These are phyloP conservation scores for Lasaia peninsularis DNA, from an alignment of 1,140 invertebrate genomes.

Conservation along the genomic window DNA sequence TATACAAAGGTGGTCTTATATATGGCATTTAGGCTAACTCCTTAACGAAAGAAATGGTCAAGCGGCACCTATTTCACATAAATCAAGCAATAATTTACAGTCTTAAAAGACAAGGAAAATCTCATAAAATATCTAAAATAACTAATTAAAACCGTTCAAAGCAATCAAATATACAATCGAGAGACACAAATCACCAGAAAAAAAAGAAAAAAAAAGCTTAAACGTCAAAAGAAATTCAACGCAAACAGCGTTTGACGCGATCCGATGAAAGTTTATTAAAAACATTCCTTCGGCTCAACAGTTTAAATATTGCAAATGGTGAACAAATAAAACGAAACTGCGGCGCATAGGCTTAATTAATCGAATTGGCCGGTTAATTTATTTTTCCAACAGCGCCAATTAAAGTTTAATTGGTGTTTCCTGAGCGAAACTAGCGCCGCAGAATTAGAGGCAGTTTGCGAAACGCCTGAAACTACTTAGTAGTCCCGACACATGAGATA, in stretches of 20 bases:
- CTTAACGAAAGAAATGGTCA: too few species aligned
- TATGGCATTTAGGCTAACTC: too few species aligned
- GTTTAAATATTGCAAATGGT: constrained; percentile 19
- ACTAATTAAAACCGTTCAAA: too few species aligned
- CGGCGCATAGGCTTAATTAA: constrained; percentile 33
- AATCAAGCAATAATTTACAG: too few species aligned
- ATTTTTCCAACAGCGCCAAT: constrained; percentile 38
- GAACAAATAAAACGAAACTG: constrained; percentile 17
- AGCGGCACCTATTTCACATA: too few species aligned
- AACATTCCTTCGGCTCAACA: constrained; percentile 12
- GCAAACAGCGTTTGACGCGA: background rate
- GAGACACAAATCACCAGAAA: too few species aligned
- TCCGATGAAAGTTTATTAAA: background rate
- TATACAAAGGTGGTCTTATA: too few species aligned
- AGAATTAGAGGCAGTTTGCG: constrained; percentile 23
- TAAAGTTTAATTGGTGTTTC: constrained; percentile 42
- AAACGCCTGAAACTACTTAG: constrained; percentile 4
- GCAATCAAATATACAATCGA: too few species aligned
- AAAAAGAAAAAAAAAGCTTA: background rate
- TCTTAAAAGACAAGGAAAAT: too few species aligned
- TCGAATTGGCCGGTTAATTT: constrained; percentile 37
- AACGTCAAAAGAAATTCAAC: background rate
- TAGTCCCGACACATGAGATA: background rate
- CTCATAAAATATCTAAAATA: too few species aligned
- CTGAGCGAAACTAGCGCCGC: constrained; percentile 34